These are phyloP conservation scores for Apamea monoglypha DNA, from an alignment of 2,888 invertebrate species.

Conservation along the genomic window DNA sequence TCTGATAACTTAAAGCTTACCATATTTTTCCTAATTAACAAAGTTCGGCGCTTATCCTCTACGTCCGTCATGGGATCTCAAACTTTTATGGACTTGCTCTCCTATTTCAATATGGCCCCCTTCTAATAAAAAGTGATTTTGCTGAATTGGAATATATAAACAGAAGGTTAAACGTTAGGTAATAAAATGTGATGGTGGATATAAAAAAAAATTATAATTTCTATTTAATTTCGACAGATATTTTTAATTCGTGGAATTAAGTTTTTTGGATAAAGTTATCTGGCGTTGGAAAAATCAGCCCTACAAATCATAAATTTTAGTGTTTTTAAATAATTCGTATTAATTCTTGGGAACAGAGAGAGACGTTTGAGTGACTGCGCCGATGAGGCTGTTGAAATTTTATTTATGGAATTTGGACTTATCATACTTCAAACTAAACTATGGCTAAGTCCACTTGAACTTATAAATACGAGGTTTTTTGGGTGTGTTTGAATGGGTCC, in stretches of 20 bases:
- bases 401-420: neutral
- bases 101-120: neutral
- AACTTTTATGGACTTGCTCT: neutral
- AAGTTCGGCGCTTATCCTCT: slow-evolving; percentile 27
- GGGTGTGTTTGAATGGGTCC: neutral
- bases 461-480: neutral
- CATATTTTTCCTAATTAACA: slow-evolving; percentile 39
- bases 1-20: slow-evolving; percentile 9
- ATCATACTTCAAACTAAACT: no score
- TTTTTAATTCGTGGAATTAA: no score
- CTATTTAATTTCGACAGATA: neutral
- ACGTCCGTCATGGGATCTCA: neutral
- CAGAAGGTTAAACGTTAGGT: neutral
- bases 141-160: neutral
- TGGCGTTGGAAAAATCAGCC: no score
- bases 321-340: no score
- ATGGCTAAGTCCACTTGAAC: neutral
- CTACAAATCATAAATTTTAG: neutral
- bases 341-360: neutral
- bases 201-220: neutral
- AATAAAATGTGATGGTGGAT: neutral
- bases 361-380: neutral
- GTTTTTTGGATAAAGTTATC: no score
- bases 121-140: neutral
- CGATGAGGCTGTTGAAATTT: no score